phyloP scores from a whole-genome alignment of 2,113 vertebrate genomes.

The Ceyx cyanopectus region DNA sequence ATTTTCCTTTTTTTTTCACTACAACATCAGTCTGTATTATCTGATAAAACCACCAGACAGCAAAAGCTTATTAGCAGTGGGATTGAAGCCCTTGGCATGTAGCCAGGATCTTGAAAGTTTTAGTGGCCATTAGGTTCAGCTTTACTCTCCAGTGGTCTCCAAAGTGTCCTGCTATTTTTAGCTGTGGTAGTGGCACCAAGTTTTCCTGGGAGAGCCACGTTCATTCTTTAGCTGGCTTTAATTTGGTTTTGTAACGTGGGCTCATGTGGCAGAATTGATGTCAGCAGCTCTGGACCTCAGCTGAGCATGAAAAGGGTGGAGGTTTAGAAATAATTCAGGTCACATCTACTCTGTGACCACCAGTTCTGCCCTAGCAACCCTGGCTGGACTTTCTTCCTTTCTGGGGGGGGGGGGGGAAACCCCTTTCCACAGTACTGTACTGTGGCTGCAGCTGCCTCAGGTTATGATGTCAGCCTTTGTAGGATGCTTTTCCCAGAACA shows the following conservation, averaged over 20 bases:
- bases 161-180: not conserved
- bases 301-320: not conserved
- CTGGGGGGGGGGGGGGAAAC: too few species aligned
- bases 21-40: not conserved
- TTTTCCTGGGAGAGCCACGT: not conserved
- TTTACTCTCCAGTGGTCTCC: not conserved
- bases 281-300: not conserved
- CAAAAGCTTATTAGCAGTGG: constrained; percentile 23
- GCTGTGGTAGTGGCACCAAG: not conserved
- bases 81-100: constrained; percentile 3
- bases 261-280: not conserved
- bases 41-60: not conserved
- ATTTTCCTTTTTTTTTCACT: not conserved
- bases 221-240: not conserved
- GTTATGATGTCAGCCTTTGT: fast-evolving
- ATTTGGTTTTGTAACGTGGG: fast-evolving
- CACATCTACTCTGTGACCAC: not conserved
- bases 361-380: not conserved
- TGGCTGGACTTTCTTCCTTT: not conserved
- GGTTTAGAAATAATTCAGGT: not conserved
- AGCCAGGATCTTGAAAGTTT: not conserved
- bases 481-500: not conserved
- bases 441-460: not conserved
- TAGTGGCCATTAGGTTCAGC: not conserved
- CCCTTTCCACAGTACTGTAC: not conserved